phyloP scores from a whole-genome alignment of 2,113 vertebrate species.

The Petrocephalus zakoni region DNA sequence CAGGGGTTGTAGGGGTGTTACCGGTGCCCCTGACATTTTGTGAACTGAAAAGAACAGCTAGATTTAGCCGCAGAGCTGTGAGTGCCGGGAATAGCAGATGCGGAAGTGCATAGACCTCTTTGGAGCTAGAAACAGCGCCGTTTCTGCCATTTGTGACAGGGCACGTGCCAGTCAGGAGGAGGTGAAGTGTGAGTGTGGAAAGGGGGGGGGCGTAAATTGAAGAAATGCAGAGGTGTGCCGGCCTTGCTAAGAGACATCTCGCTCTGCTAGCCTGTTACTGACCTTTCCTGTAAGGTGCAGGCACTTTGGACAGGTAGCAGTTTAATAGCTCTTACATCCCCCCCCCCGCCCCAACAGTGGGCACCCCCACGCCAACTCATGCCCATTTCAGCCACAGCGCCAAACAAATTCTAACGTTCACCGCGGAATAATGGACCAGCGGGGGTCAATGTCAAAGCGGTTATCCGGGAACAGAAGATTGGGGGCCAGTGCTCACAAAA shows the following conservation, averaged over 20 bases:
- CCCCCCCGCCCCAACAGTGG: neutral
- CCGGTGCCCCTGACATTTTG: neutral
- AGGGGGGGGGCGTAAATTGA: neutral
- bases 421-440: neutral
- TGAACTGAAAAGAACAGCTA: neutral
- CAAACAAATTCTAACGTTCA: neutral
- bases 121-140: neutral
- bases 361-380: neutral
- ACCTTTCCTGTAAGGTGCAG: neutral
- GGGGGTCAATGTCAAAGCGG: neutral
- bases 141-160: neutral
- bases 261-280: neutral
- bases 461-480: neutral
- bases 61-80: neutral
- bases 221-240: neutral
- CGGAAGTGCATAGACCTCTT: neutral
- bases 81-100: neutral
- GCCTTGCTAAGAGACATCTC: neutral
- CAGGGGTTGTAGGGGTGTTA: neutral
- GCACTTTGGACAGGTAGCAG: neutral
- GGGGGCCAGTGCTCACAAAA: neutral
- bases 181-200: neutral
- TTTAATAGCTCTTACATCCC: neutral
- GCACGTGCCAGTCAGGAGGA: neutral
- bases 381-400: neutral